Percentiles rank a stretch among this genome's conserved stretches.
phyloP scores from a whole-genome alignment of 2,113 vertebrate species.

The Erythrocercus mccallii region DNA sequence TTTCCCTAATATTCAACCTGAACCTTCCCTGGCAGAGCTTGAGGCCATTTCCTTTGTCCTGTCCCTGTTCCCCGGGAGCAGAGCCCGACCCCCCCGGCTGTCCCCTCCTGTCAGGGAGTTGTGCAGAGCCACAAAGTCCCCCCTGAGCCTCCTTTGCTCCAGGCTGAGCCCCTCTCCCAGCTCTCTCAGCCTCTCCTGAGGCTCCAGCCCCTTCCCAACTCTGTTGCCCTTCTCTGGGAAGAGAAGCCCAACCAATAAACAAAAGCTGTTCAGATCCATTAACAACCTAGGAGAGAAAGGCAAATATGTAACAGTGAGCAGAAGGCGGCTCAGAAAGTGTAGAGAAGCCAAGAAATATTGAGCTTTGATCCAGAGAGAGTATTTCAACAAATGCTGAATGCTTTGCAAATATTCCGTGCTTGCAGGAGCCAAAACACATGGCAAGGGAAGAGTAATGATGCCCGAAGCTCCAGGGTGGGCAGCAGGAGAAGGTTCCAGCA shows the following conservation, averaged over 20 bases:
- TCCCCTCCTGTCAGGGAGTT: background rate
- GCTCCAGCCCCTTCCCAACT: background rate
- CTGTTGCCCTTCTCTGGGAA: background rate
- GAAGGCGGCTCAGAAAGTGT: slow-evolving; percentile 19
- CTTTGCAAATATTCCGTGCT: background rate
- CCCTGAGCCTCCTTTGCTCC: background rate
- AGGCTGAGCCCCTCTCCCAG: background rate
- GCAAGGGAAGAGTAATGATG: background rate
- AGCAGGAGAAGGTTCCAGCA: background rate
- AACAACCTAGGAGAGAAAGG: background rate
- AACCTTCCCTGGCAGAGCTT: fast-evolving
- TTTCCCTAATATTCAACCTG: background rate
- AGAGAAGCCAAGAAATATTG: slow-evolving; percentile 34
- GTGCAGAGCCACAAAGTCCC: background rate
- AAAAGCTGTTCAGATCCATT: slow-evolving; percentile 1
- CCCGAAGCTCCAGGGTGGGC: fast-evolving
- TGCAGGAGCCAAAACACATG: background rate
- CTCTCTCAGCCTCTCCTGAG: background rate
- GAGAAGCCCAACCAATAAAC: background rate
- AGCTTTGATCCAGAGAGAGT: slow-evolving; percentile 19
- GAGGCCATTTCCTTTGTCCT: background rate
- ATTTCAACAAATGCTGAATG: background rate
- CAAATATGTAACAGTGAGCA: slow-evolving; percentile 9
- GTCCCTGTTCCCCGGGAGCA: background rate
- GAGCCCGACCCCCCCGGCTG: fast-evolving